Evolutionary conservation across 2,113 vertebrate genomes (phyloP), one percentile per base, ranked within the genome.

Genomic region (Larimichthys crocea): DNA sequence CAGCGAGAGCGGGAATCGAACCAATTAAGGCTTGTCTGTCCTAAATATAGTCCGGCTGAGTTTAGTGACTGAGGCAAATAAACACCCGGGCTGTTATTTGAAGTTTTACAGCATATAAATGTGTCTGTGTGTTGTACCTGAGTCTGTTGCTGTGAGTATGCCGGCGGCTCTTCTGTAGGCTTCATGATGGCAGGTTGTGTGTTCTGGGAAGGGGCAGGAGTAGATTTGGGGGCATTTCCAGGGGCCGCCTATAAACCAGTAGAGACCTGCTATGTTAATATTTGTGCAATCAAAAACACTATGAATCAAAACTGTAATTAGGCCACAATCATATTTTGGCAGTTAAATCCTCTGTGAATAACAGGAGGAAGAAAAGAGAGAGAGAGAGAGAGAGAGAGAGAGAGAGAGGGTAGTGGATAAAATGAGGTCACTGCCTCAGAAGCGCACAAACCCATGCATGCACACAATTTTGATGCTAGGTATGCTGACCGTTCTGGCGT

Each of bases 131-230:
- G 55, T 60, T 0, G 64, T 88, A 96, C 95, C 95, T 95, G 95
- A 78, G 94, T 93, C 86, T 95, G 95, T 84, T 89, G 92, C 84
- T 98, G 97, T 66, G 97, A 95, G 86, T 98, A 99, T 53, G 98
- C 95, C 53, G 97, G 96, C 2, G 97, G 95, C 64, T 99, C 98
- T 93, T 99, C 98, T 60, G 98, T 99, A 57, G 98, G 98, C 88
- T 99, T 99, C 98, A 99, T 99, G 95, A 99, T 99, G 93, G 98
- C 98, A 86, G 98, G 98, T 80, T 99, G 98, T 67, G 98, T 99
- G 93, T 96, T 99, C 86, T 94, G 92, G 59, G 92, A 14, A 42
- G 97, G 96, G 72, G 95, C 94, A 50, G 96, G 95, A 60, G 96
- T 92, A 88, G 96, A 94, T 95, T 97, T 98, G 89, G 96, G 95